Evolutionary conservation across 2,888 invertebrate genomes (phyloP).

Genomic region (Nomada lathburiana): DNA sequence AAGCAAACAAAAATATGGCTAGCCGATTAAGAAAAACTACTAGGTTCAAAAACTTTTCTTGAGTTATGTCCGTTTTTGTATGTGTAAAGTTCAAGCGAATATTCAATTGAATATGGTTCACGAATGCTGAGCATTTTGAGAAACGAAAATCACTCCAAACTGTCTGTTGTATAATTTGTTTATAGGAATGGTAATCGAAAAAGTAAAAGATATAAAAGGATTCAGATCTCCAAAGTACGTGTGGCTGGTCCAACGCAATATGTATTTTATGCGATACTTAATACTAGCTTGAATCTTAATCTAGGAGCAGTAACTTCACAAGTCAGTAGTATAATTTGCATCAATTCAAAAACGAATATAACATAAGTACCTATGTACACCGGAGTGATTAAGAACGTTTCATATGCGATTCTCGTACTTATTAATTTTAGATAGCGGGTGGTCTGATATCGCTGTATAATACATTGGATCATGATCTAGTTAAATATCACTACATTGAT

Average conservation of each 20-base stretch:
- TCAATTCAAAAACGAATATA: too few species aligned
- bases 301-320: conserved; percentile 64
- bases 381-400: not conserved
- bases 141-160: not conserved
- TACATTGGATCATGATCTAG: conserved; percentile 57
- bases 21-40: not conserved
- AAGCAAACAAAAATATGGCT: not conserved
- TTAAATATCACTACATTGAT: conserved; percentile 58
- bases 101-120: not conserved
- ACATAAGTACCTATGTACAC: not conserved
- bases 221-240: not conserved
- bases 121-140: not conserved
- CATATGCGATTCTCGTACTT: not conserved
- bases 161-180: not conserved
- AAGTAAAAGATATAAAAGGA: conserved; percentile 5
- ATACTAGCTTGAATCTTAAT: conserved; percentile 69
- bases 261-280: conserved; percentile 74
- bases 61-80: not conserved
- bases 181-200: conserved; percentile 6
- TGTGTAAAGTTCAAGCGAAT: not conserved
- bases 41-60: conserved; percentile 12
- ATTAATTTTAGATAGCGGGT: conserved; percentile 69
- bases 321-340: conserved; percentile 40
- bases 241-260: conserved; percentile 51
- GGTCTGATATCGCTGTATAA: conserved; percentile 67